These are phyloP conservation scores for Poecilia gillii DNA, from an alignment of 2,797 vertebrate genomes.

Conservation along the genomic window DNA sequence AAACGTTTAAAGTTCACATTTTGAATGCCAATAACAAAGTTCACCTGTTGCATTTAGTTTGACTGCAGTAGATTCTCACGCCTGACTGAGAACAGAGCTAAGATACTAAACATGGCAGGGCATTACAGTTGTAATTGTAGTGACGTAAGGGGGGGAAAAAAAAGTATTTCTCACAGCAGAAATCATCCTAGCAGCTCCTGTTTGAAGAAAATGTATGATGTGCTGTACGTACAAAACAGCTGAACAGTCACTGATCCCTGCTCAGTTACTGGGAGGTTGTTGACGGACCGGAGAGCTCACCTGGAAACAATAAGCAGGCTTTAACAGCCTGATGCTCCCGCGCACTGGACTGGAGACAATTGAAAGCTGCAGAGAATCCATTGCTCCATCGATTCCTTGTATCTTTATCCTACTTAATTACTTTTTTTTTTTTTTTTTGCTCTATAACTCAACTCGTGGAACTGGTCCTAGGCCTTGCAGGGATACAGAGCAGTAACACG, in stretches of 20 bases:
- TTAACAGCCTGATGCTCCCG: slow-evolving; percentile 64
- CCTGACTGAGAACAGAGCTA: not conserved
- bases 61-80: not conserved
- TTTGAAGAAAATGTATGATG: slow-evolving; percentile 12
- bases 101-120: too few species aligned
- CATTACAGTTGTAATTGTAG: not conserved
- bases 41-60: not conserved
- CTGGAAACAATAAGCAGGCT: slow-evolving; percentile 71
- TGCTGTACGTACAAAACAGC: slow-evolving; percentile 13
- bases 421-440: slow-evolving; percentile 34
- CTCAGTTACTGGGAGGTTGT: slow-evolving; percentile 44
- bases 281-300: slow-evolving; percentile 62
- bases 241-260: slow-evolving; percentile 47
- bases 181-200: not conserved
- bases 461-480: slow-evolving; percentile 49
- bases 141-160: not conserved
- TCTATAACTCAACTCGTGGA: slow-evolving; percentile 69
- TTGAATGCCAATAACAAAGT: not conserved
- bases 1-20: not conserved
- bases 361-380: slow-evolving; percentile 62
- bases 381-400: slow-evolving; percentile 75
- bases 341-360: slow-evolving; percentile 69
- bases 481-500: slow-evolving; percentile 39
- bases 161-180: not conserved
- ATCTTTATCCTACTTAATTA: slow-evolving; percentile 77